Percentiles rank a stretch among this genome's conserved stretches.
phyloP scores from a whole-genome alignment of 53 echinoderm and acorn worm species.

The Paracentrotus lividus region DNA sequence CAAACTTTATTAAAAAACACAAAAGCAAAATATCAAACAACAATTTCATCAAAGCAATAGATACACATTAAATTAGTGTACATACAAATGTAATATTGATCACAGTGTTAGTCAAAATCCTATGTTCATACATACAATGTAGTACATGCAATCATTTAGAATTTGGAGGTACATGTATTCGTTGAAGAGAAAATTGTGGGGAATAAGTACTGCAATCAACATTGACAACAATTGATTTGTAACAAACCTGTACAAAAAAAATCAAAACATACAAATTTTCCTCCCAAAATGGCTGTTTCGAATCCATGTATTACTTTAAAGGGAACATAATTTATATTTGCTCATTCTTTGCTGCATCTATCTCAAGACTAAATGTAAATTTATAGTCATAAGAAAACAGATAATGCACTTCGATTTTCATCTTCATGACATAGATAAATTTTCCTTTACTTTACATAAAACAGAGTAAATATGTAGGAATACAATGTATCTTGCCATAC shows the following conservation, averaged over 20 bases:
- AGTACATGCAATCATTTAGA: no score
- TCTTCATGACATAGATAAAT: no score
- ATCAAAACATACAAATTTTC: background rate
- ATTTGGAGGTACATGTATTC: background rate
- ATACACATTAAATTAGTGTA: background rate
- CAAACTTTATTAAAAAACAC: background rate
- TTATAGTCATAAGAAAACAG: no score
- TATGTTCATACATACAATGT: no score
- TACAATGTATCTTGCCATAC: background rate
- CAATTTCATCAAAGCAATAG: background rate
- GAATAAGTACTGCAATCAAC: slow-evolving; percentile 12
- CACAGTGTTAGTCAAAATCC: no score
- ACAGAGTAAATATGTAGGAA: no score
- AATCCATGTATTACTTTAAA: background rate
- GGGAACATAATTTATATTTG: background rate
- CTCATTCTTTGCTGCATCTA: no score
- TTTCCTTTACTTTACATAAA: no score
- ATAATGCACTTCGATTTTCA: no score
- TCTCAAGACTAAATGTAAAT: no score
- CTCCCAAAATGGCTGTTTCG: background rate
- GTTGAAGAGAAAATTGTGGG: background rate
- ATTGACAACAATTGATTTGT: background rate
- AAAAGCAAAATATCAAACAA: background rate
- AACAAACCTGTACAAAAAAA: background rate
- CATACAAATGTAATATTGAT: background rate